Conservation (phyloP, 2,113 vertebrate genomes). For the Nerophis lumbriciformis region DNA sequence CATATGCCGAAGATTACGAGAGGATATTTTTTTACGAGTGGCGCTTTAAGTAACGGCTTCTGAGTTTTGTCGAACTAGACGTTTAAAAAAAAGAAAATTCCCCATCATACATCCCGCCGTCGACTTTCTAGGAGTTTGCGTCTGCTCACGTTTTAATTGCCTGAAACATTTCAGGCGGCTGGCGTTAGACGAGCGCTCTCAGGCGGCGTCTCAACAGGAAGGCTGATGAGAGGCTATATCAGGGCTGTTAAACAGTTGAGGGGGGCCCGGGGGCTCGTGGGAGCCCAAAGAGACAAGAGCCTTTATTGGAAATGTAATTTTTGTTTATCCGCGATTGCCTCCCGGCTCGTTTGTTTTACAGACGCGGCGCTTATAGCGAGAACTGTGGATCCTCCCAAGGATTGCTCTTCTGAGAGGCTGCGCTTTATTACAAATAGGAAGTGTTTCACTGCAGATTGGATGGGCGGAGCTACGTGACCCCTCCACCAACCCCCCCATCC, state of each 20-base stretch:
- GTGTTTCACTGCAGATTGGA: constrained; percentile 72
- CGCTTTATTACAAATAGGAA: constrained; percentile 74
- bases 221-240: constrained; percentile 70
- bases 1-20: constrained; percentile 17
- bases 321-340: constrained; percentile 77
- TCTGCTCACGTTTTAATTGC: constrained; percentile 48
- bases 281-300: constrained; percentile 62
- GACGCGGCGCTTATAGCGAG: constrained; percentile 54
- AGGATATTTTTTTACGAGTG: neutral
- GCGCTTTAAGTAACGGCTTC: neutral
- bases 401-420: constrained; percentile 64
- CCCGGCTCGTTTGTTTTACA: constrained; percentile 73
- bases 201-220: constrained; percentile 54
- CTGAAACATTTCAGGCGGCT: constrained; percentile 49
- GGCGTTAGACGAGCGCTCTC: constrained; percentile 66
- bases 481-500: neutral
- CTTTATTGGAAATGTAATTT: constrained; percentile 81
- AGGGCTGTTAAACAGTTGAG: constrained; percentile 70
- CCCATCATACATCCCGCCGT: constrained; percentile 28
- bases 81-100: neutral
- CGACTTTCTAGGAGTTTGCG: neutral
- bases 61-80: neutral
- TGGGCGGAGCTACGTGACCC: constrained; percentile 44
- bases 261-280: constrained; percentile 62
- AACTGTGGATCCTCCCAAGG: constrained; percentile 50